These are phyloP conservation scores for Rhineura floridana DNA, from an alignment of 2,113 vertebrate genomes.

Conservation along the genomic window DNA sequence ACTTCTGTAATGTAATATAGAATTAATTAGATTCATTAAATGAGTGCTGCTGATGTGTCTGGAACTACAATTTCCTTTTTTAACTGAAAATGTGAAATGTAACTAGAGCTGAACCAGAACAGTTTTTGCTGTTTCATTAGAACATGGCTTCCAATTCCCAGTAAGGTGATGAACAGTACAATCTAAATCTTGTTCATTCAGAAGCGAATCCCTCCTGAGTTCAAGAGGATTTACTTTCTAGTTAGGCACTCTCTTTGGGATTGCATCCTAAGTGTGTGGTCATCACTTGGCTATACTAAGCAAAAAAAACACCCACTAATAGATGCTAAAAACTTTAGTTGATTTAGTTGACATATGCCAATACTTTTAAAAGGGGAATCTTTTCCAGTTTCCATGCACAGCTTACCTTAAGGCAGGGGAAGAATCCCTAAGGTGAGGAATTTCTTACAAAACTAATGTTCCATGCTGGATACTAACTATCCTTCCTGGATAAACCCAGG, in stretches of 20 bases:
- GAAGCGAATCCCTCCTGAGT: neutral
- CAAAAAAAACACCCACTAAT: neutral
- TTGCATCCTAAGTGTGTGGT: neutral
- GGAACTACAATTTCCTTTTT: neutral
- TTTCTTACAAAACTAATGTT: neutral
- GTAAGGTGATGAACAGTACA: neutral
- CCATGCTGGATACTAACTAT: neutral
- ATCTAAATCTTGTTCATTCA: neutral
- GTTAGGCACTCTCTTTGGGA: neutral
- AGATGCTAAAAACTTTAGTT: neutral
- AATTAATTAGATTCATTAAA: slow-evolving; percentile 27
- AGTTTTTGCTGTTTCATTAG: neutral
- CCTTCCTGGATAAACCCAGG: neutral
- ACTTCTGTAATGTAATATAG: slow-evolving; percentile 12
- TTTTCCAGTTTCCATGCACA: neutral
- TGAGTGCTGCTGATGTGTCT: neutral
- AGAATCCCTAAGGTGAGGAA: neutral
- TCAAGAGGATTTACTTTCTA: neutral
- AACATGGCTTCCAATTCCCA: neutral
- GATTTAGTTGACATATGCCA: neutral
- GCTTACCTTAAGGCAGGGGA: neutral
- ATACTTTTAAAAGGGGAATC: neutral
- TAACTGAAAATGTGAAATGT: neutral
- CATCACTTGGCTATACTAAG: neutral
- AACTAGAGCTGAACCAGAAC: neutral